Conservation (phyloP, 2,113 vertebrate species). For the Podocnemis expansa region DNA sequence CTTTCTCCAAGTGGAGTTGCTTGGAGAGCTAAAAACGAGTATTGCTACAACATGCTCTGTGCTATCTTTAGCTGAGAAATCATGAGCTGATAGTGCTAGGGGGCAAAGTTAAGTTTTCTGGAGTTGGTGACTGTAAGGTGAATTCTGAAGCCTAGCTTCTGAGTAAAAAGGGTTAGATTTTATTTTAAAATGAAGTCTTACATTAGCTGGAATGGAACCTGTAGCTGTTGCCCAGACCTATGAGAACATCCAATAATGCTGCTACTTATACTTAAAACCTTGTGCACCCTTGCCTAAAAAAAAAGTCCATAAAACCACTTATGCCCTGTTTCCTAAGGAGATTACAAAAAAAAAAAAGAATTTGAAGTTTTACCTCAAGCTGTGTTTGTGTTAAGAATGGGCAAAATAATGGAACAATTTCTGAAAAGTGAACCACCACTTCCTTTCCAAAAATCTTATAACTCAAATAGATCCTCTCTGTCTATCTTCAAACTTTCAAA, state of each 20-base stretch:
- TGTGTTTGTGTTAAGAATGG: background rate
- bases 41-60: background rate
- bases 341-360: background rate
- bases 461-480: slow-evolving; percentile 26
- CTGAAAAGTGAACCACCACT: background rate
- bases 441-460: slow-evolving; percentile 1
- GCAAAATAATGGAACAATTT: background rate
- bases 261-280: background rate
- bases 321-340: background rate
- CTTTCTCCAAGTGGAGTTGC: background rate
- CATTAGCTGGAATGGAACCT: background rate
- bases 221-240: background rate
- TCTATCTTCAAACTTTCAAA: slow-evolving; percentile 37
- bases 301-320: background rate
- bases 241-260: background rate
- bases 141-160: background rate
- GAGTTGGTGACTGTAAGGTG: background rate
- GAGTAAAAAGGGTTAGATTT: background rate
- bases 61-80: background rate
- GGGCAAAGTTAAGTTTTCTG: background rate
- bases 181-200: background rate
- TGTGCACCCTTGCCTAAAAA: background rate
- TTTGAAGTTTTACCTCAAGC: background rate
- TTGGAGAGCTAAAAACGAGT: background rate
- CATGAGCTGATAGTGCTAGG: background rate